These are phyloP conservation scores for Beroe ovata DNA, from an alignment of 37 sponge, comb jelly and placozoan genomes.

Conservation along the genomic window DNA sequence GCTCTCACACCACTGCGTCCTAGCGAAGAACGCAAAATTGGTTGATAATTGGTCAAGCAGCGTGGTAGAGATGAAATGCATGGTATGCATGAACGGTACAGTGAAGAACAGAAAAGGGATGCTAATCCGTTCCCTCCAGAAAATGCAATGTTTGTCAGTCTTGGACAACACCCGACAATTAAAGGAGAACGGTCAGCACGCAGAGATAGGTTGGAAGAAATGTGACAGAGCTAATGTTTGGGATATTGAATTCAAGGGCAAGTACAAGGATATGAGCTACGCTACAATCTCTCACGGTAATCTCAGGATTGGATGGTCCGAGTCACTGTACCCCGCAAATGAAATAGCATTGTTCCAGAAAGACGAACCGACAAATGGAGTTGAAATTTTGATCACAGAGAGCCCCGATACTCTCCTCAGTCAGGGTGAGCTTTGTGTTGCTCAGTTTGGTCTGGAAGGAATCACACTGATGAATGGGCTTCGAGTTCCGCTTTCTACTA, in stretches of 20 bases:
- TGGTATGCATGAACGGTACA: no score
- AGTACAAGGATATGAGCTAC: background rate
- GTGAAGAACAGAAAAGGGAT: no score
- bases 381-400: background rate
- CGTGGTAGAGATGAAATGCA: no score
- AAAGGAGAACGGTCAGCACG: no score
- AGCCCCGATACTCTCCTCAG: background rate
- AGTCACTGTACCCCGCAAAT: no score
- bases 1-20: background rate
- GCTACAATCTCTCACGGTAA: background rate
- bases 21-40: background rate
- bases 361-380: background rate
- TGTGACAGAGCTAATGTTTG: background rate
- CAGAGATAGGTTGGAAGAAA: no score
- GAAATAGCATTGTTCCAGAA: no score
- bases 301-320: background rate
- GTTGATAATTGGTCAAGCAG: no score
- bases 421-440: background rate
- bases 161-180: no score
- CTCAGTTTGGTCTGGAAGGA: background rate
- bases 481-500: background rate
- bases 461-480: background rate
- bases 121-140: no score
- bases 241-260: background rate
- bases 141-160: no score